Base-by-base conservation (phyloP, 2,888 invertebrate genomes). In the Sclerodermus sp. region DNA sequence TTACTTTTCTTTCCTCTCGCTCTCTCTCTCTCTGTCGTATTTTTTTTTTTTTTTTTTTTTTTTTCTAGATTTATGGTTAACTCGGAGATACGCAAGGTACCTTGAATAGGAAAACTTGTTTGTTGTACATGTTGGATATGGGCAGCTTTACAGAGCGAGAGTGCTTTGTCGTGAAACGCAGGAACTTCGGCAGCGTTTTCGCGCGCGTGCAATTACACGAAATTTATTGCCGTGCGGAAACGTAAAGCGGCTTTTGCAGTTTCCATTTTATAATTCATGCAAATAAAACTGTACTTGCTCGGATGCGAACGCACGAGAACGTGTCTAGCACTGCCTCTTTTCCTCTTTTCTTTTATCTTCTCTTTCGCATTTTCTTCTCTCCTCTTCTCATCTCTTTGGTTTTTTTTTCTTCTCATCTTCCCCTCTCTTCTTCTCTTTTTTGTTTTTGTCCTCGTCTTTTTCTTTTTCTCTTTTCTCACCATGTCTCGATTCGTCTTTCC, bases 341-440 rank as follows among this genome's bases (percentile, higher is more conserved):
- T 34, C 12, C 12, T 12, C 34, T 4, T 14, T 3, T 2, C 18
- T 34, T 13, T 32, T 39, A 39, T 41, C 44, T 43, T 38, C 41
- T 38, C 43, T 23, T n/a, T n/a, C n/a, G 23, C 23, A 23, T 3
- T 4, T 4, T 12, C 34, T 34, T 13, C 34, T 12, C 34, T 34
- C 12, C 12, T 12, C 34, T 4, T 14, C 1, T 2, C 18, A 30
- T 38, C 17, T 34, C 42, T 44, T 23, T 37, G 29, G 32, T 32
- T 14, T 13, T 34, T 13, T 32, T 39, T 39, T 41, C 44, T 43
- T 38, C 41, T 38, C 43, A 34, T 29, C 30, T 51, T 23, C 34
- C 10, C 12, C 34, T 12, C 34, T 34, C 12, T 13, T 12, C 34
- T 4, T 14, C 1, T 2, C 18, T 34, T 13, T 32, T 39, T 39